Evolutionary conservation across 1,140 invertebrate genomes (phyloP), one percentile per base, ranked within the genome.

Genomic region (Cryptotermes secundus): DNA sequence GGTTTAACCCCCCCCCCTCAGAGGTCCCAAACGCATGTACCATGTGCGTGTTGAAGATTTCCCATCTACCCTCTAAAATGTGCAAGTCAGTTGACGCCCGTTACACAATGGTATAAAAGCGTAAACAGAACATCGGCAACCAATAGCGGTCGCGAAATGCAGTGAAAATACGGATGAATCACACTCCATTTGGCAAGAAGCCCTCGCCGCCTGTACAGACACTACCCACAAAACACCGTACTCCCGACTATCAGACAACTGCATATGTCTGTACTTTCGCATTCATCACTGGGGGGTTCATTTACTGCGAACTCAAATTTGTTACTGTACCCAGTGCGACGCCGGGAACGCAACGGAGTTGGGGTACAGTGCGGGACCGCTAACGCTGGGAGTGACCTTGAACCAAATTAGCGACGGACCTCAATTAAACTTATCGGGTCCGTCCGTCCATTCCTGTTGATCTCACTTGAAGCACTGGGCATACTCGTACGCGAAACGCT

Each of bases 181-280:
- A 38, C 80, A 81, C 80, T 81, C 34, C 80, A 81, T 36, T 81
- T 81, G 80, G 80, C 80, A 81, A 81, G 80, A 81, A 81, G 80
- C 80, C 22, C 59, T n/a, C 4, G 7, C 7, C 6, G 42, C 34
- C 19, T 36, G n/a, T 6, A 81, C 38, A 81, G 35, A 81, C 1
- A 12, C 34, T 31, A 36, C 35, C 42, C 0, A 24, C 35, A 34
- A 45, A 31, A 72, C 59, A 59, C 53, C n/a, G 31, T 72, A 72
- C 59, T 1, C 31, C 59, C n/a, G 26, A 72, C 59, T 26, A 72
- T 12, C 45, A 14, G 16, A 7, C 19, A 19, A 14, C 45, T 49
- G 3, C 45, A n/a, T n/a, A n/a, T n/a, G n/a, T 19, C 14, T 19
- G 14, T 0, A 3, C 16, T 49, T 49, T 19, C 3, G 45, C 45